Evolutionary conservation across 2,113 vertebrate genomes (phyloP).

Genomic region (Muscicapa adusta): DNA sequence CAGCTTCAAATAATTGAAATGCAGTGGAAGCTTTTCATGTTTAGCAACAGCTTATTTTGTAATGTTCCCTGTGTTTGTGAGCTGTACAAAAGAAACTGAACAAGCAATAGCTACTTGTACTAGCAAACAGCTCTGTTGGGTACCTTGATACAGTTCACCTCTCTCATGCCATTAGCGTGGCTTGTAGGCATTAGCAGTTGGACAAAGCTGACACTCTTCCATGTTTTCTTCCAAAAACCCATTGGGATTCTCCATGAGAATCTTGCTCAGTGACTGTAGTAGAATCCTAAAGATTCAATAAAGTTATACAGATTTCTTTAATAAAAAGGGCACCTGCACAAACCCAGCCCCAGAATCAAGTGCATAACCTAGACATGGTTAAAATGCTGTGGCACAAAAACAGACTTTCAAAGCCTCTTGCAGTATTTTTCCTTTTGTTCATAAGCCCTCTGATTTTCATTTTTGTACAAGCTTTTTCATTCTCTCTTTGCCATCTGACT

Average conservation of each 20-base stretch:
- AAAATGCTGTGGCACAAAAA: neutral
- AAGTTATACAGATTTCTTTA: neutral
- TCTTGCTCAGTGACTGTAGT: neutral
- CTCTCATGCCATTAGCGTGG: neutral
- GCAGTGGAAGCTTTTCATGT: neutral
- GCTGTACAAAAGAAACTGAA: neutral
- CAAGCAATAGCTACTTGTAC: neutral
- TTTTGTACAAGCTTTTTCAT: neutral
- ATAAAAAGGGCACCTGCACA: neutral
- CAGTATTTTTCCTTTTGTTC: neutral
- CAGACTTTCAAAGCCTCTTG: neutral
- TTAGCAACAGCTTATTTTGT: neutral
- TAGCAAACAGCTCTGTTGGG: neutral
- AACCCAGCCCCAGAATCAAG: neutral
- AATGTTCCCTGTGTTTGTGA: neutral
- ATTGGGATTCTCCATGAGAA: fast-evolving
- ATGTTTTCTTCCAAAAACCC: neutral
- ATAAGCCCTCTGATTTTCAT: neutral
- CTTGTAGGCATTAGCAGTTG: neutral
- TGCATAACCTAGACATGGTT: neutral
- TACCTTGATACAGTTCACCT: neutral
- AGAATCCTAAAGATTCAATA: neutral
- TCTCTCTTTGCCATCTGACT: neutral
- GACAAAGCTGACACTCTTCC: neutral
- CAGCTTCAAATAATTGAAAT: neutral